These are phyloP conservation scores for Atherix ibis DNA, from an alignment of 2,888 invertebrate genomes.

Conservation along the genomic window DNA sequence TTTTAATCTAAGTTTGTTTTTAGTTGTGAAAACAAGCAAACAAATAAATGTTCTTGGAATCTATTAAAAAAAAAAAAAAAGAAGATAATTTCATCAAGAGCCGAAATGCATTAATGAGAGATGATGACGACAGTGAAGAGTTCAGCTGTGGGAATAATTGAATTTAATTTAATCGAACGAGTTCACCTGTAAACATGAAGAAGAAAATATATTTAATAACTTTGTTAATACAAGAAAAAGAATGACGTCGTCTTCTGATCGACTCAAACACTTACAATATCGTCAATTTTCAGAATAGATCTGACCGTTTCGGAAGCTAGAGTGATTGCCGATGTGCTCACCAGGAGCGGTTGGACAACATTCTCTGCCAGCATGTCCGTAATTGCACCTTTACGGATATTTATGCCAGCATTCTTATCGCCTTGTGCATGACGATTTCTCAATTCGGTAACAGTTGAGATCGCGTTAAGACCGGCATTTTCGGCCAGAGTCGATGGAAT, in stretches of 20 bases:
- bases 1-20: no score
- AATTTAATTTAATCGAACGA: no score
- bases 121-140: no score
- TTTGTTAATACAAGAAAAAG: neutral
- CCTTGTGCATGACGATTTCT: conserved; percentile 84
- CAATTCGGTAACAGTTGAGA: conserved; percentile 91
- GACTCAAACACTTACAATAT: conserved; percentile 53
- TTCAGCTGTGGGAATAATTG: no score
- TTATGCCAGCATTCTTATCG: conserved; percentile 79
- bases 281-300: conserved; percentile 97
- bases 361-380: conserved; percentile 94
- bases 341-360: conserved; percentile 93
- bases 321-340: conserved; percentile 82
- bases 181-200: no score
- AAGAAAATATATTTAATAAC: neutral
- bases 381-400: conserved; percentile 90
- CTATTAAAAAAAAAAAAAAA: no score
- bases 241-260: neutral
- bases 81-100: no score
- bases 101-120: no score
- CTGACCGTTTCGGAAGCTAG: conserved; percentile 94
- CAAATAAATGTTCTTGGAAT: no score
- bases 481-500: conserved; percentile 84
- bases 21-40: no score
- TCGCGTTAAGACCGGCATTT: conserved; percentile 77